Percentiles rank a stretch among this genome's conserved stretches.
phyloP scores from a whole-genome alignment of 1,140 invertebrate genomes.

The Marisa cornuarietis region DNA sequence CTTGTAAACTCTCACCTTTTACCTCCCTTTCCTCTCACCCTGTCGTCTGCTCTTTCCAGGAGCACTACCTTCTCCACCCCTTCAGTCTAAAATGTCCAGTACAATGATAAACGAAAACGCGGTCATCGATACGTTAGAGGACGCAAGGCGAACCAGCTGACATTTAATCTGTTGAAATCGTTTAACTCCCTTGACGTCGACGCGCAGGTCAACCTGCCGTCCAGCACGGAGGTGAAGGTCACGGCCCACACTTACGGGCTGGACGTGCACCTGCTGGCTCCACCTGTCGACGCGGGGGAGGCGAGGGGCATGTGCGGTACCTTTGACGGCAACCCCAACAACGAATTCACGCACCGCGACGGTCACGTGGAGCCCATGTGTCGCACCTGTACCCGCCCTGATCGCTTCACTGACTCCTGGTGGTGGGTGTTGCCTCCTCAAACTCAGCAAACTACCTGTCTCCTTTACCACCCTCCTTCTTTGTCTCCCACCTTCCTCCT shows the following conservation, averaged over 20 bases:
- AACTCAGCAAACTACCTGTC: no score
- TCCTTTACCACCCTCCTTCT: not conserved
- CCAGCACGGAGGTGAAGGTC: slow-evolving; percentile 23
- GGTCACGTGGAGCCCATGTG: not conserved
- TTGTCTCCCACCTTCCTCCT: not conserved
- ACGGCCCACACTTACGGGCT: not conserved
- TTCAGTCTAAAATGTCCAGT: no score
- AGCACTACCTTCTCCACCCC: no score
- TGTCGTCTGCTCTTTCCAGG: no score
- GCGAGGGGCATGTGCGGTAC: slow-evolving; percentile 27
- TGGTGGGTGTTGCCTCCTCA: not conserved
- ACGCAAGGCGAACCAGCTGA: no score
- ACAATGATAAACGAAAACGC: no score
- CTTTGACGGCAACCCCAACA: slow-evolving; percentile 11
- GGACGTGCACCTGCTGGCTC: slow-evolving; percentile 19
- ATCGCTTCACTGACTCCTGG: slow-evolving; percentile 25
- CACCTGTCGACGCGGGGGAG: slow-evolving; percentile 13
- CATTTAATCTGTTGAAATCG: not conserved
- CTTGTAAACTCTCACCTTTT: no score
- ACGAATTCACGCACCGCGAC: slow-evolving; percentile 27
- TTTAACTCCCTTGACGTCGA: not conserved
- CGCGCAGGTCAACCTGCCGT: slow-evolving; percentile 22
- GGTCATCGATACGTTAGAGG: no score
- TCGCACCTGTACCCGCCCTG: slow-evolving; percentile 2
- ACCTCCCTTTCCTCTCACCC: no score